phyloP scores from a whole-genome alignment of 2,113 vertebrate genomes.

The Kobus ellipsiprymnus region DNA sequence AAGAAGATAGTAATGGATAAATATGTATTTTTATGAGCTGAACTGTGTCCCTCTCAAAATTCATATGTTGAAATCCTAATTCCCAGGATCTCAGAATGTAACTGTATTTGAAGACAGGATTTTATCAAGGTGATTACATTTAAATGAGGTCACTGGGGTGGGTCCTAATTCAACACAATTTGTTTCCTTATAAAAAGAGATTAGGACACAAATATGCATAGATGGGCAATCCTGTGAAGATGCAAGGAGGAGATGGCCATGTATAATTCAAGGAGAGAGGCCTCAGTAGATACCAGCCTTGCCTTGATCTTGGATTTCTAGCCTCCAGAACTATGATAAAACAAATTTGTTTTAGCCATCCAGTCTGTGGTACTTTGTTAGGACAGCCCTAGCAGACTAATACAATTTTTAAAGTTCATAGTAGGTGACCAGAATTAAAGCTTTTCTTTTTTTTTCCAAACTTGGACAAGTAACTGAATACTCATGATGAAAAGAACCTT shows the following conservation, averaged over 20 bases:
- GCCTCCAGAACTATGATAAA: background rate
- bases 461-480: background rate
- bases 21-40: background rate
- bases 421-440: background rate
- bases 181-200: background rate
- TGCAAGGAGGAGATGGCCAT: background rate
- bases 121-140: background rate
- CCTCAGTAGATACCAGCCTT: background rate
- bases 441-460: background rate
- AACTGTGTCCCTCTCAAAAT: background rate
- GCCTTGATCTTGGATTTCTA: background rate
- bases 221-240: background rate
- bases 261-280: background rate
- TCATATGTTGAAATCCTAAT: background rate
- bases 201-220: background rate
- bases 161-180: background rate
- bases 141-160: background rate
- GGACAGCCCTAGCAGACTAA: background rate
- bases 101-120: background rate
- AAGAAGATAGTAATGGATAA: background rate
- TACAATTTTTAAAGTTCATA: background rate
- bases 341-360: background rate
- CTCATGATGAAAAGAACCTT: background rate
- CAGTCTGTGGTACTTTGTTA: background rate
- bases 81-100: background rate